Evolutionary conservation across 2,888 invertebrate genomes (phyloP).

Genomic region (Drosophila merina): DNA sequence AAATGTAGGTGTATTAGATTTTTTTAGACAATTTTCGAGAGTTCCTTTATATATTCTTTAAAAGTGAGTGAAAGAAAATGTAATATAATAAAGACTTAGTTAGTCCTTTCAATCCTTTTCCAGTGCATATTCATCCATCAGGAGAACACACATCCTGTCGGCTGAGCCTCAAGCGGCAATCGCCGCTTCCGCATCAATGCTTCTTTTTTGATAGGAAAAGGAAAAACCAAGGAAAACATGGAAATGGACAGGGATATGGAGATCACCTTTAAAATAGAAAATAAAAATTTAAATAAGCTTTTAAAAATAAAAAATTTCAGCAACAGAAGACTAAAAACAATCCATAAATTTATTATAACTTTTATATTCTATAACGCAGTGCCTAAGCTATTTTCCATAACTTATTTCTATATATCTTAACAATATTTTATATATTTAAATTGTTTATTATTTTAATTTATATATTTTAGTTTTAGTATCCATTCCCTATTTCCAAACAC

Average conservation of each 20-base stretch:
- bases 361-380: no score
- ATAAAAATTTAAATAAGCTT: not conserved
- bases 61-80: no score
- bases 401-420: not conserved
- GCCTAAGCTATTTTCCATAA: no score
- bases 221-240: conserved; percentile 17
- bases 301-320: no score
- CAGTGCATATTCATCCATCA: conserved; percentile 22
- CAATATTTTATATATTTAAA: not conserved
- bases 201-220: conserved; percentile 60
- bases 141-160: conserved; percentile 28
- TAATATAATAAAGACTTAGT: not conserved
- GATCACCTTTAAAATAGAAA: not conserved
- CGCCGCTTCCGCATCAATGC: conserved; percentile 80
- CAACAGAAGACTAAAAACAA: no score
- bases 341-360: no score
- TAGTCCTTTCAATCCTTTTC: not conserved
- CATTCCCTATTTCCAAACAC: not conserved
- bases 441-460: conserved; percentile 1
- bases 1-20: no score
- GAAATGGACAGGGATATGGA: not conserved
- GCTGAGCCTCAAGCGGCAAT: conserved; percentile 64
- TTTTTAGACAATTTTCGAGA: no score
- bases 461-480: no score
- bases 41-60: no score